Evolutionary conservation across 2,888 invertebrate genomes (phyloP), one percentile per base, ranked within the genome.

Genomic region (Lepidocyrtinus sp.): DNA sequence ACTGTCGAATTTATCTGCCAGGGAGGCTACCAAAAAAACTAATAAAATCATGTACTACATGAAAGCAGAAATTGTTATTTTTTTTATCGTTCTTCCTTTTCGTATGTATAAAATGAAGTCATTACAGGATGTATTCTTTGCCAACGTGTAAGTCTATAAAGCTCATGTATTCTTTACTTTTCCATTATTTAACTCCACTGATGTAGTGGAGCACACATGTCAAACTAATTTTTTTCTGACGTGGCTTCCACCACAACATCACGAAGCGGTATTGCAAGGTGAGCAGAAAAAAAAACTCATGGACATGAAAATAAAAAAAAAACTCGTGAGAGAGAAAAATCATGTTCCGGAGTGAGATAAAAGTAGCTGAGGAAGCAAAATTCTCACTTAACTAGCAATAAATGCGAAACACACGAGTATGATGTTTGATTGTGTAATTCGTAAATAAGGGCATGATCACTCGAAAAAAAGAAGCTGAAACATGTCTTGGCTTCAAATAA

Each of bases 361-460:
- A 36, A 62, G 19, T 19, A 19, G 75, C 75, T 68, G 68, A 61
- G 61, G 24, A 75, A 61, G 62, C 75, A 74, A 59, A 64, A 74
- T 67, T 59, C 26, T 36, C 36, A 36, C 36, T 36, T 36, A 36
- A 36, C 36, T 36, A 36, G 12, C 36, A 12, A 5, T 36, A 36
- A 36, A 36, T 36, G 12, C 36, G 12, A 36, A 65, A 68, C 75
- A 75, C 75, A 59, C 74, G 67, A 67, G 64, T 64, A 22, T 61
- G 50, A 46, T 59, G 27, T 22, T 59, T n/a, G 25, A 19, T 36
- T 7, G 5, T 36, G 36, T 36, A 7, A 36, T 12, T 36, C 12
- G 5, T 36, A 7, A 36, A 36, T 36, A 12, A 12, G 36, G 36
- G 36, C 36, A 36, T 36, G 36, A 36, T 36, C 36, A 36, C 36